phyloP scores from a whole-genome alignment of 2,888 invertebrate species.

The Frankliniella intonsa region DNA sequence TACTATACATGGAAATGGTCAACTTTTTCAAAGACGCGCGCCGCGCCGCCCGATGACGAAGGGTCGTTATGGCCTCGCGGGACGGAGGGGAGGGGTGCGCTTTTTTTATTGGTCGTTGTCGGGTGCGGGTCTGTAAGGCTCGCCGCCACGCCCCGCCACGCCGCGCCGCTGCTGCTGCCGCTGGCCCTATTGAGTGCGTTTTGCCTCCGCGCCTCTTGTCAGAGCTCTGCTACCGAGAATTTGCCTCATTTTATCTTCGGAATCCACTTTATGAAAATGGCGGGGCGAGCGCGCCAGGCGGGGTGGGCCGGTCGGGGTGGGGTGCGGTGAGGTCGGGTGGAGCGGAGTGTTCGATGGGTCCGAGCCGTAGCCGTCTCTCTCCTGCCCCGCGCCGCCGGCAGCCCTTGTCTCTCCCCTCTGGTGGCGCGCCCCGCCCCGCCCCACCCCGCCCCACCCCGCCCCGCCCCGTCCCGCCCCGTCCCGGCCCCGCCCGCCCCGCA shows the following conservation, averaged over 20 bases:
- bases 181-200: too few relatives aligned
- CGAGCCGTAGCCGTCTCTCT: not conserved
- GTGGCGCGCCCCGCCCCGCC: not conserved
- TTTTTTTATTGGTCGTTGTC: too few relatives aligned
- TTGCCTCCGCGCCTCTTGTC: not conserved
- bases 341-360: conserved; percentile 18
- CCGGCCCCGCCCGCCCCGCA: not conserved
- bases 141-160: too few relatives aligned
- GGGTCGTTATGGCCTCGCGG: too few relatives aligned
- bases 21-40: too few relatives aligned
- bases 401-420: not conserved
- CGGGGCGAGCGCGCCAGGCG: not conserved
- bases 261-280: conserved; percentile 27
- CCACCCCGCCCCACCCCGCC: not conserved
- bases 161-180: too few relatives aligned
- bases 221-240: not conserved
- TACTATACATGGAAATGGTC: too few relatives aligned
- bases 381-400: not conserved
- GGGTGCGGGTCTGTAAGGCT: too few relatives aligned
- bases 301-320: not conserved
- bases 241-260: conserved; percentile 25
- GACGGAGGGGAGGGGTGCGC: too few relatives aligned
- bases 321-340: not conserved
- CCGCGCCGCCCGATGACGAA: too few relatives aligned
- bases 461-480: not conserved